Base-by-base conservation (phyloP, 2,888 invertebrate species). In the Lapara coniferarum region DNA sequence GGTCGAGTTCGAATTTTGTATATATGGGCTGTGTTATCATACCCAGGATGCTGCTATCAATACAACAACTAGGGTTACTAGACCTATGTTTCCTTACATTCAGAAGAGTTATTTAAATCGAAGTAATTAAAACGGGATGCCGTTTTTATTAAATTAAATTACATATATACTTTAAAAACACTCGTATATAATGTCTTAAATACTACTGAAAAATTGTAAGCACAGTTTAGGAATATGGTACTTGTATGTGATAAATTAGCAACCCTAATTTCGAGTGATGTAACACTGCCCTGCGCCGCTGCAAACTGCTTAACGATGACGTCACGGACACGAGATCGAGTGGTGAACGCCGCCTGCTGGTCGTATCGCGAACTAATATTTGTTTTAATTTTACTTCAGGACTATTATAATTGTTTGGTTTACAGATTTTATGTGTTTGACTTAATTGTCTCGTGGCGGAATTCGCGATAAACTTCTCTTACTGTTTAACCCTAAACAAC, bases 11-110 rank as follows among this genome's bases (percentile, higher is more conserved):
- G 75, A 58, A 52, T 69, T 74, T 63, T 46, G 78, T 87, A 89
- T 91, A 85, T 92, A 92, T 86, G 87, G 76, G 67, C 51, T 52
- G 53, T 72, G 78, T 89, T 92, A 92, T 92, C 92, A 88, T 78
- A 37, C 68, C 57, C 78, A 79, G 80, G 81, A 83, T 83, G 85
- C 77, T 79, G 79, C 78, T 89, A 85, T 88, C 87, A 82, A 73
- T 73, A 71, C 71, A 19, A 16, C 51, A 16, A 49, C n/a, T 30
- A 51, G 63, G 63, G 63, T 49, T 63, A 46, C 63, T 46, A 46
- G 49, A 49, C 19, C 8, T 19, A 19, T 46, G 13, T 49, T 63
- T 63, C 46, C 12, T 12, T 12, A 49, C 2, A 16, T 46, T 5
- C 16, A 16, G 63, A 46, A 44, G 6, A 19, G 3, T 55, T 19